A percentile compares a stretch with the other conserved stretches of the same genome.
phyloP scores from a whole-genome alignment of 2,113 vertebrate species.

The Puffinus mauretanicus region DNA sequence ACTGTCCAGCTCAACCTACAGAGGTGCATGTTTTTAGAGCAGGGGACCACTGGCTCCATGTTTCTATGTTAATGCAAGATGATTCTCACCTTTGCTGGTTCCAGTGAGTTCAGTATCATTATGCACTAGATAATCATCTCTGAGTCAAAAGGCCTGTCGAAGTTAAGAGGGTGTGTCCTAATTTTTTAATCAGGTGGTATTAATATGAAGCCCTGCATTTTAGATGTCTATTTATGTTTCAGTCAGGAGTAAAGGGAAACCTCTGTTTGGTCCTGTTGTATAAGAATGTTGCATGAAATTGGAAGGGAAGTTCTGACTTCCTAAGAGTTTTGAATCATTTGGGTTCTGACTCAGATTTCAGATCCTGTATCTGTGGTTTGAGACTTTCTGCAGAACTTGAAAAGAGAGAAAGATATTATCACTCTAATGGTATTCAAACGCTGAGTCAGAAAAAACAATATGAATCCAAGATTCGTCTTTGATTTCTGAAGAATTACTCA shows the following conservation, averaged over 20 bases:
- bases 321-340: not conserved
- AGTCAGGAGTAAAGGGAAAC: constrained; percentile 2
- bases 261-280: not conserved
- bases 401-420: constrained; percentile 28
- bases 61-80: not conserved
- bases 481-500: constrained; percentile 25
- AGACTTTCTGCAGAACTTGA: not conserved
- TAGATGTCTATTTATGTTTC: not conserved
- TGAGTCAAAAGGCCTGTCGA: not conserved
- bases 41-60: rapidly evolving
- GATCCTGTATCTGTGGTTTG: not conserved
- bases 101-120: not conserved
- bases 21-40: rapidly evolving
- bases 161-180: not conserved
- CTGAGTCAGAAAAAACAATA: not conserved
- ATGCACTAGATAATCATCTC: not conserved
- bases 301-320: not conserved
- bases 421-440: constrained; percentile 33
- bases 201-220: not conserved
- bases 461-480: not conserved
- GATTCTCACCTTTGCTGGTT: not conserved
- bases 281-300: not conserved
- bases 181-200: not conserved
- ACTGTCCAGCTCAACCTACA: not conserved
- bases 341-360: not conserved